These are phyloP conservation scores for Rhaphigaster nebulosa DNA, from an alignment of 2,888 invertebrate species.

Conservation along the genomic window DNA sequence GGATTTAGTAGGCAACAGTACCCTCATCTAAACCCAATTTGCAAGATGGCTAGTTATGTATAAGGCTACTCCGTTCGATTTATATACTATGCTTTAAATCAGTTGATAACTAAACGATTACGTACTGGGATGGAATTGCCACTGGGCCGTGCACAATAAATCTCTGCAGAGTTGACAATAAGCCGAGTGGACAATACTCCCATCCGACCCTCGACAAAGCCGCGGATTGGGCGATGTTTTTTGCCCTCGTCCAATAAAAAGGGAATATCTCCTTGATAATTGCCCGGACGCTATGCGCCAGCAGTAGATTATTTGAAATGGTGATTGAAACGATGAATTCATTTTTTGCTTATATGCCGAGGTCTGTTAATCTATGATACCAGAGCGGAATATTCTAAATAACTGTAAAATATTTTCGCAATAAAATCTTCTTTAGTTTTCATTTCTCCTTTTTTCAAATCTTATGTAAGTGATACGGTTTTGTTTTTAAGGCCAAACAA, in stretches of 20 bases:
- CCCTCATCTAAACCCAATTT: not conserved
- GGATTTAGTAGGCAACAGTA: not conserved
- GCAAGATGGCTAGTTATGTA: not conserved
- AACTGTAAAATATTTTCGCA: not conserved
- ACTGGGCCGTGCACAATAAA: not conserved
- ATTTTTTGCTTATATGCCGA: not conserved
- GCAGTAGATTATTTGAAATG: not conserved
- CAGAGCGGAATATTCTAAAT: not conserved
- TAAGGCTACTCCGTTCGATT: not conserved
- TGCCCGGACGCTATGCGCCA: not conserved
- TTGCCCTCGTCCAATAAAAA: not conserved
- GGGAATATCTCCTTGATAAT: not conserved
- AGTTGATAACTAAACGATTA: not conserved
- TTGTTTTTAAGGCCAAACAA: too few relatives aligned
- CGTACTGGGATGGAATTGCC: not conserved
- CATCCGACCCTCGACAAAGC: not conserved
- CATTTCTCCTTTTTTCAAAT: not conserved
- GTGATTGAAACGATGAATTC: not conserved
- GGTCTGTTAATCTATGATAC: not conserved
- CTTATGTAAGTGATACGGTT: too few relatives aligned
- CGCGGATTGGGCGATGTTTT: not conserved
- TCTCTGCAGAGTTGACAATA: slow-evolving; percentile 6
- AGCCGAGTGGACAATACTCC: slow-evolving; percentile 1
- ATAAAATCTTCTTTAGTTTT: not conserved
- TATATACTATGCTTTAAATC: not conserved